phyloP scores from a whole-genome alignment of 2,797 vertebrate species.

The Denticeps clupeoides region DNA sequence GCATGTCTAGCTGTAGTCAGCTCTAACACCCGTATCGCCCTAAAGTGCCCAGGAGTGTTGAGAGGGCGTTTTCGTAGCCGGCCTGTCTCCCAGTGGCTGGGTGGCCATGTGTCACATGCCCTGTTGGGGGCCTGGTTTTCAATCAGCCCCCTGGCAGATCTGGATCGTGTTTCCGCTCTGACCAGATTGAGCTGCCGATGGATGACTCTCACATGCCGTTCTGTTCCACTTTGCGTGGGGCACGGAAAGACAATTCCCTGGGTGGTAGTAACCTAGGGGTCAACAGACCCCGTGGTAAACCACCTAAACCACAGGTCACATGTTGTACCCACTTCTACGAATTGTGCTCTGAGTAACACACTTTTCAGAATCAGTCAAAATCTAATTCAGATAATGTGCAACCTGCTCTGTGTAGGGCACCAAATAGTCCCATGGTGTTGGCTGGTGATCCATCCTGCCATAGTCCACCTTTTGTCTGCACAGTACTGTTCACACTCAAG shows the following conservation, averaged over 20 bases:
- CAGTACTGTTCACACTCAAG: too few relatives aligned
- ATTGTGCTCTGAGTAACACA: too few relatives aligned
- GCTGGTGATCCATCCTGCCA: too few relatives aligned
- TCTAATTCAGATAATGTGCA: too few relatives aligned
- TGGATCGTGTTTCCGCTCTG: background rate
- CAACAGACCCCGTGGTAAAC: too few relatives aligned
- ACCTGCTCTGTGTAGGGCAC: too few relatives aligned
- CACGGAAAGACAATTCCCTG: background rate
- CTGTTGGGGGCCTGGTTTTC: background rate
- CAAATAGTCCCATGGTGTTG: too few relatives aligned
- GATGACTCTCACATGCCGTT: background rate
- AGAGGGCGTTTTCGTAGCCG: slow-evolving; percentile 8
- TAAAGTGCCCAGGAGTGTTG: background rate
- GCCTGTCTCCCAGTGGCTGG: slow-evolving; percentile 8
- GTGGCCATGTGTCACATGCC: slow-evolving; percentile 6
- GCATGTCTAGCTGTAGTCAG: background rate
- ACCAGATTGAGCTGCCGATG: background rate
- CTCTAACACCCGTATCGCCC: slow-evolving; percentile 5
- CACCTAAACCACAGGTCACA: too few relatives aligned
- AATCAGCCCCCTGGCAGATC: background rate
- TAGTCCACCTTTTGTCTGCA: too few relatives aligned
- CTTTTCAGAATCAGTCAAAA: too few relatives aligned
- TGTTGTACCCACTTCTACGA: too few relatives aligned
- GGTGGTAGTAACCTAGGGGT: too few relatives aligned
- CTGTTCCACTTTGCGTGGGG: background rate